These are phyloP conservation scores for Unio delphinus DNA, from an alignment of 2,888 invertebrate genomes.

Conservation along the genomic window DNA sequence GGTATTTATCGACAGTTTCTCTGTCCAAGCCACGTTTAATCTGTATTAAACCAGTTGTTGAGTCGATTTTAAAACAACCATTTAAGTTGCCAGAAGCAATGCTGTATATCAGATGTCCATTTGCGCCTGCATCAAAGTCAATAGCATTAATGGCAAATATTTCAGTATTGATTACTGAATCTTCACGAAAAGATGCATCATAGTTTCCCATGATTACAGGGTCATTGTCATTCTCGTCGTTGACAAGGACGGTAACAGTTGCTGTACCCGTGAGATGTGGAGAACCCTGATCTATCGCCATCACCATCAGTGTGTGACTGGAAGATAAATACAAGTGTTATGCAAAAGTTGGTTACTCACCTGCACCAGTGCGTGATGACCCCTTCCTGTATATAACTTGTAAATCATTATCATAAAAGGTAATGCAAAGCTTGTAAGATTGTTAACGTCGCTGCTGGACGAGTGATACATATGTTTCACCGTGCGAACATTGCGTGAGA, in stretches of 20 bases:
- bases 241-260: slow-evolving; percentile 50
- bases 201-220: slow-evolving; percentile 51
- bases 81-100: slow-evolving; percentile 53
- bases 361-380: too few relatives aligned
- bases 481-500: too few relatives aligned
- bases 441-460: too few relatives aligned
- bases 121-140: slow-evolving; percentile 51
- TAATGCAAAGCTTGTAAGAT: too few relatives aligned
- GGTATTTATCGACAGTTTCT: slow-evolving; percentile 50
- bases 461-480: too few relatives aligned
- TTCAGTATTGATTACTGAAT: slow-evolving; percentile 37
- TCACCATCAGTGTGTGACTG: slow-evolving; percentile 48
- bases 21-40: slow-evolving; percentile 50
- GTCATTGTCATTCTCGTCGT: slow-evolving; percentile 57
- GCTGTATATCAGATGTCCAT: slow-evolving; percentile 43
- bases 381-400: too few relatives aligned
- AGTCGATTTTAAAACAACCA: slow-evolving; percentile 49
- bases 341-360: too few relatives aligned
- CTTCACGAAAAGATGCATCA: slow-evolving; percentile 40
- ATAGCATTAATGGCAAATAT: slow-evolving; percentile 47
- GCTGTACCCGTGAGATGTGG: slow-evolving; percentile 44
- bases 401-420: too few relatives aligned
- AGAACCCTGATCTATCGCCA: slow-evolving; percentile 48
- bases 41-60: slow-evolving; percentile 43
- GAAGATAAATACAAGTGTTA: slow-evolving; percentile 6